Conservation (phyloP, 2,113 vertebrate species). For the Pantherophis guttatus region DNA sequence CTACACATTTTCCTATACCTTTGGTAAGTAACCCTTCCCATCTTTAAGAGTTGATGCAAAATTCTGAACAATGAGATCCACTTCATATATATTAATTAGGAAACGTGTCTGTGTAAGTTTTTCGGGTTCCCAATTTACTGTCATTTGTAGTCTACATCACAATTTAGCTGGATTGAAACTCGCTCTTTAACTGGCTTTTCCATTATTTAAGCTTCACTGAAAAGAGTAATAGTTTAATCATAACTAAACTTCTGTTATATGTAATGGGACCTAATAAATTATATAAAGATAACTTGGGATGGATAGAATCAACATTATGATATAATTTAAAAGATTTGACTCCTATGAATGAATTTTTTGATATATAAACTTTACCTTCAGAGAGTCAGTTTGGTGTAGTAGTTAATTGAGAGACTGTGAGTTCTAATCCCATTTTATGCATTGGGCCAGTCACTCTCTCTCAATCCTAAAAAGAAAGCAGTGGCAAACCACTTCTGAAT, state of each 20-base stretch:
- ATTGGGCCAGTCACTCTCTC: not conserved
- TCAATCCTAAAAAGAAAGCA: not conserved
- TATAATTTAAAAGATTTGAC: not conserved
- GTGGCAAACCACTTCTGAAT: not conserved
- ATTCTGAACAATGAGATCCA: not conserved
- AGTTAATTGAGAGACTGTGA: not conserved
- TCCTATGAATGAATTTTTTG: not conserved
- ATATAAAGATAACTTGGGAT: not conserved
- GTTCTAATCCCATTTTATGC: not conserved
- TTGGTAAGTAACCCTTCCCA: slow-evolving; percentile 59
- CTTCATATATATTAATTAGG: not conserved
- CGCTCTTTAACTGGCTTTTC: not conserved
- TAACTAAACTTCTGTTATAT: not conserved
- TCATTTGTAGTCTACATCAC: not conserved
- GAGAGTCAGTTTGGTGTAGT: not conserved
- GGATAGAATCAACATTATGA: not conserved
- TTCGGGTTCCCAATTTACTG: not conserved
- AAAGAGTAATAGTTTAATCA: not conserved
- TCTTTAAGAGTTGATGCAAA: rapidly evolving
- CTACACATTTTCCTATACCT: slow-evolving; percentile 72
- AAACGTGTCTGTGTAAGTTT: not conserved
- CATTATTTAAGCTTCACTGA: not conserved
- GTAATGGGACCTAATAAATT: not conserved
- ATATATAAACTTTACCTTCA: not conserved
- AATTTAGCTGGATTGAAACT: not conserved